Base-by-base conservation (phyloP, 2,797 vertebrate species). In the Gadopsis bispinosus region DNA sequence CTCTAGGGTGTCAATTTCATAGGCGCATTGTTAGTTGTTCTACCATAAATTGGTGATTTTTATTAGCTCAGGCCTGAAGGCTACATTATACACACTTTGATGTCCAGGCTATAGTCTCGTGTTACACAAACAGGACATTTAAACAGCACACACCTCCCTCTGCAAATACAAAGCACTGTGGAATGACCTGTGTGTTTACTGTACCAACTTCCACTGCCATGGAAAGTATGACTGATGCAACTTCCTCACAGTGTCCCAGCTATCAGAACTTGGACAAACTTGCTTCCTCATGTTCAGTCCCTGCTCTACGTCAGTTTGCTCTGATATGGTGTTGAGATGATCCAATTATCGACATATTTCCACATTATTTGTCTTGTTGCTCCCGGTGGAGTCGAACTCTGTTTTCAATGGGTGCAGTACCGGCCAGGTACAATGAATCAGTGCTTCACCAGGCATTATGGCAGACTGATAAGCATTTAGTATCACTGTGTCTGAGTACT, bases 201-300 rank as follows among this genome's bases (percentile, higher is more conserved):
- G 73, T 77, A 80, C 83, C 54, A 85, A 81, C 68, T 77, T 66
- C 51, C 78, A 68, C 71, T 73, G 59, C 84, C 69, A 77, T 83
- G 88, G 93, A 93, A 93, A 91, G 73, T 82, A 64, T 86, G 85
- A 88, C 75, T 81, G 77, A 14, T 71, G 66, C 20, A 37, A 87
- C 85, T 92, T 94, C 91, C 90, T 91, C 74, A 67, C 29, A 35
- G 68, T 63, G 76, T 81, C 63, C 74, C 43, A 62, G 76, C 72
- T 73, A 78, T 87, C 86, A 83, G 55, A 81, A 62, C 53, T 55
- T 82, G 83, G 85, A 86, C 79, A 79, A 63, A 75, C 61, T 45
- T 33, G 55, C 79, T 92, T 93, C 87, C 91, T 89, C 50, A 26
- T 50, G 45, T 58, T 54, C 39, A 73, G 73, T 76, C 71, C 61